These are phyloP conservation scores for Pristiophorus japonicus DNA, from an alignment of 2,113 vertebrate genomes.

Conservation along the genomic window DNA sequence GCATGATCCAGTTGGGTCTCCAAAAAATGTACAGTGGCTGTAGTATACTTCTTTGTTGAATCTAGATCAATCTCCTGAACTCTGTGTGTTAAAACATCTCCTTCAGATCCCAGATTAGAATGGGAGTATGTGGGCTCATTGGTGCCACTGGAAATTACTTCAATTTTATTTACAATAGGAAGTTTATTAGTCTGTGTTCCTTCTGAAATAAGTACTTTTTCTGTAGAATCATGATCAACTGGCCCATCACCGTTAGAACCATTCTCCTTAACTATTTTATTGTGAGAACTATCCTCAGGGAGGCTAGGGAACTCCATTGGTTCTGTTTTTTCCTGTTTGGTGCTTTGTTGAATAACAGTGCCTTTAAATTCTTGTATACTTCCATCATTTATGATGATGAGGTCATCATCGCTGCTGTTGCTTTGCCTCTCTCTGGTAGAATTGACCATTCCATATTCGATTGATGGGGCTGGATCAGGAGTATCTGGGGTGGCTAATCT, in stretches of 20 bases:
- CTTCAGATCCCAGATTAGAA: background rate
- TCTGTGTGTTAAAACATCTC: background rate
- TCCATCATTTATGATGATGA: constrained; percentile 24
- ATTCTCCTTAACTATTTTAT: background rate
- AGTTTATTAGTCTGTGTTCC: constrained; percentile 28
- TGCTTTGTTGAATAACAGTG: background rate
- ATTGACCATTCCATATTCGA: background rate
- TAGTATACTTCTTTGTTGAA: background rate
- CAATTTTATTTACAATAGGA: constrained; percentile 19
- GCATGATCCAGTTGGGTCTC: constrained; percentile 5
- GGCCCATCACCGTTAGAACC: background rate
- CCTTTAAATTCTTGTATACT: too few species aligned
- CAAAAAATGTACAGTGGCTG: constrained; percentile 16
- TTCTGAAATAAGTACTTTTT: background rate
- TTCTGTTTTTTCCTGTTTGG: constrained; percentile 12
- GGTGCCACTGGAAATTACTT: background rate
- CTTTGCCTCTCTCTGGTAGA: background rate
- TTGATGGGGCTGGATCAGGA: background rate
- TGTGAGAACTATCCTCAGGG: background rate
- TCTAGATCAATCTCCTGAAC: background rate
- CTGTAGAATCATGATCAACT: background rate
- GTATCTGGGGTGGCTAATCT: background rate
- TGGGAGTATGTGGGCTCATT: background rate
- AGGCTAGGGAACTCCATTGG: background rate
- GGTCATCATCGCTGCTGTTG: constrained; percentile 8